Evolutionary conservation across 2,888 invertebrate species (phyloP), one percentile per base, ranked within the genome.

Genomic region (Catotricha subobsoleta): DNA sequence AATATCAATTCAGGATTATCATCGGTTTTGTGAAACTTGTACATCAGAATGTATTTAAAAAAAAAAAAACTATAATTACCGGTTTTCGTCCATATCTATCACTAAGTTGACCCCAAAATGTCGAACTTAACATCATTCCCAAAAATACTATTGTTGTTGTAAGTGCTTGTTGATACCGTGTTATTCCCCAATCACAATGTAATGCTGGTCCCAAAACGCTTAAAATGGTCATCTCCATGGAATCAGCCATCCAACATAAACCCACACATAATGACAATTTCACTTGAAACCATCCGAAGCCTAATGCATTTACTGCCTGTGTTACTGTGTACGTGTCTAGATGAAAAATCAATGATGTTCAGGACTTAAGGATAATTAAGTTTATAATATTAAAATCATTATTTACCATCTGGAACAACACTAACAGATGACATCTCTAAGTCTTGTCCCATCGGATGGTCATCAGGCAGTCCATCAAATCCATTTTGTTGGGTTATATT

Each of bases 171-270:
- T 90, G 83, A 60, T 86, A 87, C 56, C 82, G 78, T 16, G 50
- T 50, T 12, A 95, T 82, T 54, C 81, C 80, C 94, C 94, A 94
- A 59, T 87, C 84, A 60, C 94, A 95, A 56, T 90, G 90, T 40
- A 95, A 66, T 0, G 92, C 88, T 10, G 94, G 92, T 13, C 90
- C 87, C 29, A 95, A 65, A 46, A 95, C 90, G 50, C 90, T 88
- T 28, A 94, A 66, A 52, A 95, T 90, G 55, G 92, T 94, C 87
- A 94, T 94, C 66, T 94, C 94, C 92, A 94, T 94, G 42, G 91
- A 90, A 60, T 94, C 94, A 1, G 92, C 90, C 91, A 92, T 94
- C 92, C 88, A 84, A 56, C 86, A 84, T 2, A 86, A 65, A 0
- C 87, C 87, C 15, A 86, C 86, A 54, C 82, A 80, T 15, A 86